phyloP scores from a whole-genome alignment of 2,113 vertebrate species.

The Microcebus ravelobensis region DNA sequence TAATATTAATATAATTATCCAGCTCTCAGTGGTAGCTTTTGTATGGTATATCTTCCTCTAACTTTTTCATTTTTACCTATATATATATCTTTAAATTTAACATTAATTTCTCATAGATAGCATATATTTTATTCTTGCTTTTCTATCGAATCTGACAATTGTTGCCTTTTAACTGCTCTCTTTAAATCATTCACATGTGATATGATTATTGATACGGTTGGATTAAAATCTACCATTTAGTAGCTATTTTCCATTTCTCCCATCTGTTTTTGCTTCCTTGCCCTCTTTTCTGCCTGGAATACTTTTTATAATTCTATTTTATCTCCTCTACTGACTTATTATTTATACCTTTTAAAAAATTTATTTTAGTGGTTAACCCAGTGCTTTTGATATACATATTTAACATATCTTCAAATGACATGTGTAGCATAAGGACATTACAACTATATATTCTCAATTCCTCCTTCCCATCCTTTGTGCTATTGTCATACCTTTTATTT shows the following conservation, averaged over 20 bases:
- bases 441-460: background rate
- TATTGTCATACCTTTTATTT: background rate
- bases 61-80: background rate
- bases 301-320: background rate
- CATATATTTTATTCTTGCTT: background rate
- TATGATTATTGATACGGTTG: background rate
- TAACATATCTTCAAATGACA: background rate
- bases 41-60: background rate
- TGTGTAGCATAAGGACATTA: background rate
- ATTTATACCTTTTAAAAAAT: background rate
- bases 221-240: background rate
- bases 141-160: background rate
- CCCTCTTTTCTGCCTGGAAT: background rate
- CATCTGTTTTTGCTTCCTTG: background rate
- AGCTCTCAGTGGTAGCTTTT: background rate
- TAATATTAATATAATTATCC: conserved; percentile 17
- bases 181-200: background rate
- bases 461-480: background rate
- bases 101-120: background rate
- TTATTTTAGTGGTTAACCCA: background rate
- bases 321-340: background rate
- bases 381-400: background rate
- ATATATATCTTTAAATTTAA: background rate
- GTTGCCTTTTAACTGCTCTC: background rate
- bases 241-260: background rate